These are phyloP conservation scores for Ascaphus truei DNA, from an alignment of 2,113 vertebrate species.

Conservation along the genomic window DNA sequence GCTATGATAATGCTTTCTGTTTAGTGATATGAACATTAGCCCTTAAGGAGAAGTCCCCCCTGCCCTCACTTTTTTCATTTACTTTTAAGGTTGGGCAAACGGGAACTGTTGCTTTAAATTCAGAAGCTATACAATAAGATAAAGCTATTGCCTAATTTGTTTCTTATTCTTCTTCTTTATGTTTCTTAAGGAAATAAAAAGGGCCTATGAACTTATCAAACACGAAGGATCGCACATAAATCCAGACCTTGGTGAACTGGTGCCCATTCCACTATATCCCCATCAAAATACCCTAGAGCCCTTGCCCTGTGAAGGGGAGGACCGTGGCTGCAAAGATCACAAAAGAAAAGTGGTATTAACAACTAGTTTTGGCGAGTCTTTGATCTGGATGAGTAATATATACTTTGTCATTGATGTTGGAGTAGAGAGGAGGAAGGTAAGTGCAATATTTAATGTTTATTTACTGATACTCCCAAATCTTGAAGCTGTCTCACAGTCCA, in stretches of 20 bases:
- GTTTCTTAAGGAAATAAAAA: conserved; percentile 7
- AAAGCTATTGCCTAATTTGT: no score
- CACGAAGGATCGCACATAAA: conserved; percentile 61
- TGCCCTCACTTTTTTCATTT: no score
- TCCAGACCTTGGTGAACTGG: conserved; percentile 60
- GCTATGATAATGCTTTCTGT: no score
- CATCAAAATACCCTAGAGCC: conserved; percentile 58
- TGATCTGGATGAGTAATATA: conserved; percentile 75
- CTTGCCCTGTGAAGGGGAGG: conserved; percentile 64
- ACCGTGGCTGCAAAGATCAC: not conserved
- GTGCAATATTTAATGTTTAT: conserved; percentile 39
- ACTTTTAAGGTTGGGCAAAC: no score
- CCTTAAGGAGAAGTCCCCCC: no score
- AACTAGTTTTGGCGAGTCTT: conserved; percentile 77
- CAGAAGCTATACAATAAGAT: no score
- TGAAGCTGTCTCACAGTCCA: not conserved
- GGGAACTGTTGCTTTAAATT: no score
- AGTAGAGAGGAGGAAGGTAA: conserved; percentile 84
- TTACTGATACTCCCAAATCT: not conserved
- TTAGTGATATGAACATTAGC: no score
- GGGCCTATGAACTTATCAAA: conserved; percentile 58
- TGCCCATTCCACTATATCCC: conserved; percentile 69
- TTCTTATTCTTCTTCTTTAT: no score
- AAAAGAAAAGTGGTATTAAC: conserved; percentile 71
- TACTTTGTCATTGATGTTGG: conserved; percentile 84